Base-by-base conservation (phyloP, 2,888 invertebrate species). In the Cheiracanthium punctorium region DNA sequence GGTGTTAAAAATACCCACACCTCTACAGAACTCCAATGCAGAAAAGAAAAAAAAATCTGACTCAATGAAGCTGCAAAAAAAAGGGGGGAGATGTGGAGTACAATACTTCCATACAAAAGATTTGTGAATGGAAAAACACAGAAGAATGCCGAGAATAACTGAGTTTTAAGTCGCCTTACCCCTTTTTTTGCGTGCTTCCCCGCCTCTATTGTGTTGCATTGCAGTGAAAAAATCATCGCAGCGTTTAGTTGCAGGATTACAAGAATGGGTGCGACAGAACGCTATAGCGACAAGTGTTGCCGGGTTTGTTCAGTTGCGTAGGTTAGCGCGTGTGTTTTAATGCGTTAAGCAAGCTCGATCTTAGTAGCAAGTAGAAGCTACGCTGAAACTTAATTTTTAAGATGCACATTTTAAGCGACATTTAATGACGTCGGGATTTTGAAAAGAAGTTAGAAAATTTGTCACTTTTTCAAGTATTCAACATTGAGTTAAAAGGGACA, bases 61-160 rank as follows among this genome's bases (percentile, higher is more conserved):
- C 73, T 64, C 84, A 72, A 79, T 79, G 84, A 84, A 84, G 67
- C 84, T 67, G 37, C 17, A 71, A 77, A 71, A 70, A 33, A 77
- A 48, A n/a, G n/a, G n/a, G n/a, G n/a, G n/a, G 73, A 77, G 73
- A 79, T 82, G 82, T 48, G n/a, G n/a, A n/a, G 65, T 52, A 72
- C 70, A 77, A 71, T 58, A 58, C 73, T n/a, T 67, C n/a, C 14
- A 29, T 52, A 79, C 71, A 76, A 76, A 64, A 33, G 32, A 32
- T 24, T 1, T 20, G 24, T 58, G 58, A 58, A 58, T 24, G 5
- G 24, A 58, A 58, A 58, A 58, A 58, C 58, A 24, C 58, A 4
- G 58, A 58, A 58, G 48, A 58, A 58, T 58, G 58, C 58, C 12
- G 4, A 1, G 12, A 58, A 58, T 58, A 58, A 24, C 58, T 20